Evolutionary conservation across 2,888 invertebrate species (phyloP).

Genomic region (Idaea biselata): DNA sequence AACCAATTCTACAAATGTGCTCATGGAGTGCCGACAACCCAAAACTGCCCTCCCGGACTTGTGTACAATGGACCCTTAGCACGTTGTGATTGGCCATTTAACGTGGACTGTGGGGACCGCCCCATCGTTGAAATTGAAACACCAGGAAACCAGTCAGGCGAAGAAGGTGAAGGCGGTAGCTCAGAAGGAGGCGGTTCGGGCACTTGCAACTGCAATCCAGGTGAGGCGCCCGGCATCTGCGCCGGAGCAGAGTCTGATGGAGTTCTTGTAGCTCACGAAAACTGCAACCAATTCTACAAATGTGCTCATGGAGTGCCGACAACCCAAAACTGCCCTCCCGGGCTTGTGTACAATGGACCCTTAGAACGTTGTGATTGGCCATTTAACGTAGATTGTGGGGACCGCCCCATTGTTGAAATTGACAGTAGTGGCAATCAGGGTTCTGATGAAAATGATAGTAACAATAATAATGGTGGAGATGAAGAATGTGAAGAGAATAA

Average conservation of each 20-base stretch:
- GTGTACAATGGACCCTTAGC: conserved; percentile 35
- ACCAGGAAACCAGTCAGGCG: too few species aligned
- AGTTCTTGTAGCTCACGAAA: conserved; percentile 37
- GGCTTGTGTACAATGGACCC: conserved; percentile 34
- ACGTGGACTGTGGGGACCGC: conserved; percentile 38
- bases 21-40: conserved; percentile 28
- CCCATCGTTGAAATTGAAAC: conserved; percentile 24
- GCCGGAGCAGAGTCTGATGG: conserved; percentile 31
- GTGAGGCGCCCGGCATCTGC: conserved; percentile 24
- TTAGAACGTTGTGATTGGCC: conserved; percentile 35
- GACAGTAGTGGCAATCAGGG: not conserved
- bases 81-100: conserved; percentile 40
- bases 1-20: conserved; percentile 44
- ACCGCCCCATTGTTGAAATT: conserved; percentile 18
- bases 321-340: conserved; percentile 24
- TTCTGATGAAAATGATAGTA: conserved; percentile 3
- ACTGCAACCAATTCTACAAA: conserved; percentile 39
- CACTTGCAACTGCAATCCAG: conserved; percentile 24
- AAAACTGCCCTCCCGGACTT: conserved; percentile 29
- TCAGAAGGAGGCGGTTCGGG: conserved; percentile 8
- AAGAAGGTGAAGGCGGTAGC: conserved; percentile 7
- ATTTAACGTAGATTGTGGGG: conserved; percentile 30
- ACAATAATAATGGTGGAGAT: conserved; percentile 8
- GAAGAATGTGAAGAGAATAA: conserved; percentile 2
- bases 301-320: conserved; percentile 33